Percentiles rank a stretch among this genome's conserved stretches.
phyloP scores from a whole-genome alignment of 92 coral and sea anemone genomes.

The Virgularia gustaviana region DNA sequence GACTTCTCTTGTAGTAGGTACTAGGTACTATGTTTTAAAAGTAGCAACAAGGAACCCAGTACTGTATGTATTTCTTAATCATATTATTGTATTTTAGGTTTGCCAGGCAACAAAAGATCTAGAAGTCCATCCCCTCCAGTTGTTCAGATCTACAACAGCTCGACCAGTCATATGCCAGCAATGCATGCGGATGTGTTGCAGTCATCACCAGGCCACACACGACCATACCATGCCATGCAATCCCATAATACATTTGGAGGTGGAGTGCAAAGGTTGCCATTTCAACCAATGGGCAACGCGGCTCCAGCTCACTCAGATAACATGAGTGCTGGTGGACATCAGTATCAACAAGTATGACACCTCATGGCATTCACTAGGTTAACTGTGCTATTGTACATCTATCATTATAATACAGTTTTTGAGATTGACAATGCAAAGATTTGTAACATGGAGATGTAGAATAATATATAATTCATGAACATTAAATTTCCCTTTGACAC shows the following conservation, averaged over 20 bases:
- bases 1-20: background rate
- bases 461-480: no score
- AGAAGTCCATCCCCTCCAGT: slow-evolving; percentile 27
- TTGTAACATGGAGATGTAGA: no score
- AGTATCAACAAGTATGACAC: slow-evolving; percentile 14
- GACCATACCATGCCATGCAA: background rate
- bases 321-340: slow-evolving; percentile 18
- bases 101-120: slow-evolving; percentile 7
- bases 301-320: slow-evolving; percentile 11
- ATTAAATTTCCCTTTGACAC: no score
- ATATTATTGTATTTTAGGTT: background rate
- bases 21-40: background rate
- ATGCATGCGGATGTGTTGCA: background rate
- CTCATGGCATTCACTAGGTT: background rate
- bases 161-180: background rate
- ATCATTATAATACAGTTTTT: no score
- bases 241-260: background rate
- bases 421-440: no score
- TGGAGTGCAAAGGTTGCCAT: background rate
- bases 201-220: background rate
- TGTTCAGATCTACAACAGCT: slow-evolving; percentile 7
- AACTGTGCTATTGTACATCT: no score
- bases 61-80: background rate
- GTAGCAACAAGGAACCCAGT: background rate
- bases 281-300: slow-evolving; percentile 14